Evolutionary conservation across 1,140 invertebrate genomes (phyloP).

Genomic region (Phortica variegata): DNA sequence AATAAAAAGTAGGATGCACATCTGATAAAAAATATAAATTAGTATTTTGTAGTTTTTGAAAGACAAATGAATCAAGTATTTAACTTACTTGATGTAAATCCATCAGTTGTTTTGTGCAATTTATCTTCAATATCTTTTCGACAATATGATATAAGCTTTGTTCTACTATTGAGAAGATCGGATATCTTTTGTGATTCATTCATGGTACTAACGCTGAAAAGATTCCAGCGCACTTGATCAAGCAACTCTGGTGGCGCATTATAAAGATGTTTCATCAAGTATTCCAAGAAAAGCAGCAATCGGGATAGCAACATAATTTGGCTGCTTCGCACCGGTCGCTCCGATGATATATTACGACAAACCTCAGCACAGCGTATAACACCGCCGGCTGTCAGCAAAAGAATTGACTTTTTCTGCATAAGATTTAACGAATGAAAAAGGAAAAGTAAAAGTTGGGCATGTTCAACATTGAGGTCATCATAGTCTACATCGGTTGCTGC

Average conservation of each 20-base stretch:
- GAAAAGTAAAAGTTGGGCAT: constrained; percentile 89
- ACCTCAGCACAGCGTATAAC: constrained; percentile 69
- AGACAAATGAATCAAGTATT: background rate
- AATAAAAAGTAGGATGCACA: constrained; percentile 55
- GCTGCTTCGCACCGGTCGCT: constrained; percentile 60
- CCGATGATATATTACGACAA: constrained; percentile 59
- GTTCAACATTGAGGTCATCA: constrained; percentile 90
- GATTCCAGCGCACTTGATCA: constrained; percentile 68
- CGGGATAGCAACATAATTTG: constrained; percentile 82
- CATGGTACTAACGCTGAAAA: constrained; percentile 52
- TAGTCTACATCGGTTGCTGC: constrained; percentile 33
- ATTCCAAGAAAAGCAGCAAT: constrained; percentile 87
- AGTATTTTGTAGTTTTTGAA: background rate
- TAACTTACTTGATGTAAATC: constrained; percentile 35
- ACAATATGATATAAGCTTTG: constrained; percentile 45
- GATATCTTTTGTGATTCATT: constrained; percentile 43
- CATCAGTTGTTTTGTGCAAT: constrained; percentile 65
- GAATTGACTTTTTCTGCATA: constrained; percentile 94
- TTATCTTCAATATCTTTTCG: constrained; percentile 76
- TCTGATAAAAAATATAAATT: constrained; percentile 15
- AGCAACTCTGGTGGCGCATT: constrained; percentile 77
- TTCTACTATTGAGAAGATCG: constrained; percentile 44
- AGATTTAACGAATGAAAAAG: constrained; percentile 91
- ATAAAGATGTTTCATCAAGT: constrained; percentile 93
- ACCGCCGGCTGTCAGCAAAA: constrained; percentile 75